phyloP scores from a whole-genome alignment of 2,113 vertebrate genomes.

The Phaethornis superciliosus region DNA sequence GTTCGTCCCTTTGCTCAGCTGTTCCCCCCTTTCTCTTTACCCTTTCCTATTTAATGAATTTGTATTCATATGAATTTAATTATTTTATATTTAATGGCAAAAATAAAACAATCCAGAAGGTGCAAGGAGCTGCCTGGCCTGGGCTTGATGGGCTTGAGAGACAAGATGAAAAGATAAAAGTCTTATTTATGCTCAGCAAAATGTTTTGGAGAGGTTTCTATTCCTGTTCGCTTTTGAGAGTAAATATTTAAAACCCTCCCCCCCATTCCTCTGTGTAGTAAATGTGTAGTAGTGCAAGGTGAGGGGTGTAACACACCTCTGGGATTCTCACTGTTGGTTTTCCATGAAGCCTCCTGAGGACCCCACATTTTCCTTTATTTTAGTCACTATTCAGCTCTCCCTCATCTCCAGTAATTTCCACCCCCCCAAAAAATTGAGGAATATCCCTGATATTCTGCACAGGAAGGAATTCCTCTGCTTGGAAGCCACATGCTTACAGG shows the following conservation, averaged over 20 bases:
- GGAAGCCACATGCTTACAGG: rapidly evolving
- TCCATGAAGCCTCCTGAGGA: background rate
- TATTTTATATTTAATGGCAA: no score
- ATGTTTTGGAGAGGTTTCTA: background rate
- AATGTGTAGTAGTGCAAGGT: background rate
- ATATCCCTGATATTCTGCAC: background rate
- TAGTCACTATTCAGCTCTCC: background rate
- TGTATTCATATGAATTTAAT: no score
- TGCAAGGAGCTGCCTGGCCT: background rate
- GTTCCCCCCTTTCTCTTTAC: background rate
- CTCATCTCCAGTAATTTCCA: no score
- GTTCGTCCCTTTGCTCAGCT: background rate
- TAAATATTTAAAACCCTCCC: background rate
- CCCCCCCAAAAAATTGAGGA: background rate
- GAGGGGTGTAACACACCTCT: background rate
- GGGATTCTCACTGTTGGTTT: background rate
- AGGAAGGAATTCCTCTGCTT: background rate
- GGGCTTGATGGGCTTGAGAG: background rate
- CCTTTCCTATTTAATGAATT: background rate
- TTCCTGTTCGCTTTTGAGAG: background rate
- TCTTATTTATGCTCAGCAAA: background rate
- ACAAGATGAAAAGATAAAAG: background rate
- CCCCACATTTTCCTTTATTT: rapidly evolving
- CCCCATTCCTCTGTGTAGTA: background rate
- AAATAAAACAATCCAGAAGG: background rate